phyloP scores from a whole-genome alignment of 2,113 vertebrate genomes.

The Erpornis zantholeuca region DNA sequence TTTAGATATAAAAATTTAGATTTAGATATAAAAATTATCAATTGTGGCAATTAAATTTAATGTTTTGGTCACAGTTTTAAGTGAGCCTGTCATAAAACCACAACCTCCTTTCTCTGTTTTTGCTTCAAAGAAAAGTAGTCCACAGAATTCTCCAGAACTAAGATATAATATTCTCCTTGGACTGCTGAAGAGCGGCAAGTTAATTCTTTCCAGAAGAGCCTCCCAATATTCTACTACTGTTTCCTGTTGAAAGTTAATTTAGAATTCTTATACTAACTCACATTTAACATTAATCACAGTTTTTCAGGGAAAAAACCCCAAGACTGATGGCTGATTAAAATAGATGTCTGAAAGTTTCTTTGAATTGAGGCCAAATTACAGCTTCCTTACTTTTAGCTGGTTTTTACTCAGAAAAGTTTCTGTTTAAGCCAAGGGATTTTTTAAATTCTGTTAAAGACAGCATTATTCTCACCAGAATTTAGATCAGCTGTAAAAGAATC shows the following conservation, averaged over 20 bases:
- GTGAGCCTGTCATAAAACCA: not conserved
- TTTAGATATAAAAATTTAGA: not conserved
- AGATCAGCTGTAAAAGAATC: not conserved
- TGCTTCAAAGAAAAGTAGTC: not conserved
- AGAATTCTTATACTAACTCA: not conserved
- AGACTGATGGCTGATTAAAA: not conserved
- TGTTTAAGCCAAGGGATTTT: not conserved
- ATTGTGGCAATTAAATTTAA: not conserved
- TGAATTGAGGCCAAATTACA: not conserved
- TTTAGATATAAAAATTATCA: not conserved
- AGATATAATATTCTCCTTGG: not conserved
- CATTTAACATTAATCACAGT: not conserved
- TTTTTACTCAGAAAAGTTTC: not conserved
- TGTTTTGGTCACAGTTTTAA: not conserved
- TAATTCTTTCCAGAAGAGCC: not conserved
- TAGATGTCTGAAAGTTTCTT: not conserved
- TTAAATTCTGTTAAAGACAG: not conserved
- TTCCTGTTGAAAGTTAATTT: not conserved
- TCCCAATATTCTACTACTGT: not conserved
- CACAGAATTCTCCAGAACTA: not conserved
- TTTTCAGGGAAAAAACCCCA: conserved; percentile 2
- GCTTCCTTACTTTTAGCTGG: not conserved
- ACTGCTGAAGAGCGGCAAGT: not conserved
- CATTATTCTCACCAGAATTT: not conserved
- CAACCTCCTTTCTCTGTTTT: not conserved